phyloP scores from a whole-genome alignment of 1,140 invertebrate genomes.

The Cepaea nemoralis region DNA sequence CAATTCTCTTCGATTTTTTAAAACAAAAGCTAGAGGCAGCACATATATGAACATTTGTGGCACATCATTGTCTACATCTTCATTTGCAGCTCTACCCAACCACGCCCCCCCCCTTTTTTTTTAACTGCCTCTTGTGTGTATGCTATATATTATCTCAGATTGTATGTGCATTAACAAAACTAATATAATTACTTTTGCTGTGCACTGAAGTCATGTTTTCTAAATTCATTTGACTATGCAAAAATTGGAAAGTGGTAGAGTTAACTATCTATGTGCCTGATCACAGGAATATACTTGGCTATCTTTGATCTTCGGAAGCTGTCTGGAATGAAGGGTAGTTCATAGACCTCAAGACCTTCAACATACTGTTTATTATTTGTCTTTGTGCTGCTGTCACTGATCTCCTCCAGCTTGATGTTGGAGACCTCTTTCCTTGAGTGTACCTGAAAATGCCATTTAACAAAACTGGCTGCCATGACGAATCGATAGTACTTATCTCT shows the following conservation, averaged over 20 bases:
- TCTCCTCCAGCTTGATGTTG: background rate
- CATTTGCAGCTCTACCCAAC: too few species aligned
- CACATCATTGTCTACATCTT: too few species aligned
- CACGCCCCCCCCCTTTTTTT: too few species aligned
- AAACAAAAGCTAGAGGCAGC: too few species aligned
- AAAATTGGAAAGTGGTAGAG: background rate
- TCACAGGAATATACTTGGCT: conserved; percentile 24
- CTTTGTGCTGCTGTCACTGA: background rate
- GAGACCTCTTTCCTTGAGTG: conserved; percentile 36
- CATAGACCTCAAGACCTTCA: conserved; percentile 40
- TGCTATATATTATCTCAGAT: too few species aligned
- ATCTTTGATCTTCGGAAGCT: conserved; percentile 21
- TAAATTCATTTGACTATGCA: background rate
- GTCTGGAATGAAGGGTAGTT: conserved; percentile 38
- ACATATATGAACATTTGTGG: too few species aligned
- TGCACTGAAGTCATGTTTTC: background rate
- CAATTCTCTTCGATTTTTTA: too few species aligned
- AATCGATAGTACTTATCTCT: too few species aligned
- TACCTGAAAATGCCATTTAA: conserved; percentile 28
- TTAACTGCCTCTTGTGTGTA: too few species aligned
- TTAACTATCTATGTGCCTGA: background rate
- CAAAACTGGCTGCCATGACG: too few species aligned
- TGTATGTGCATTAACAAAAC: too few species aligned
- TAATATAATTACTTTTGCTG: background rate
- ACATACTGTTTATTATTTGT: conserved; percentile 3